Evolutionary conservation across 2,113 vertebrate species (phyloP), one percentile per base, ranked within the genome.

Genomic region (Polypterus senegalus): DNA sequence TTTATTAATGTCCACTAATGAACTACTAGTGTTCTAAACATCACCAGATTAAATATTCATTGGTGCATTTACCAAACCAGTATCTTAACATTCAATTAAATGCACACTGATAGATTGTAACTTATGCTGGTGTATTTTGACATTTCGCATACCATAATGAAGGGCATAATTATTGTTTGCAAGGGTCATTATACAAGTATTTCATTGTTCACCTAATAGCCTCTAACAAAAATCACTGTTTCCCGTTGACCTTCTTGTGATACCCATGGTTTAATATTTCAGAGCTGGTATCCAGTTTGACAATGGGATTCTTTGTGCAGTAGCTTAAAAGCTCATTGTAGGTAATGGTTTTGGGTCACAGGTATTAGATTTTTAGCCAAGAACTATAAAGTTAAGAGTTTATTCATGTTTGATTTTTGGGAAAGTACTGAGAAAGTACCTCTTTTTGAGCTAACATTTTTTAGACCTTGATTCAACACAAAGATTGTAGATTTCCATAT

Each of bases 261-360:
- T 81, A 70, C 65, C 66, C 70, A 49, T 67, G 71, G 75, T 80
- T 69, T 83, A 75, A 74, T 75, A 54, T 85, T 82, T 85, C 74
- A 71, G 63, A 65, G 64, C 71, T 73, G 63, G 75, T 79, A 71
- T 77, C 66, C 64, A 66, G 57, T 48, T 58, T 69, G 65, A 83
- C 74, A 85, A 64, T 79, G 67, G 66, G 47, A 2, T 62, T 67
- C 74, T 84, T 64, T 81, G 78, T 81, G 65, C 74, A 77, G 56
- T 69, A 48, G 8, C 59, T 65, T 59, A 9, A 27, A 69, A 73
- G 63, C 66, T 47, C 64, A n/a, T 7, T 73, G 66, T 57, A 73
- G 60, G 66, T 75, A 79, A 76, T 79, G 67, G 73, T 69, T 64
- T 75, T 27, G 10, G 63, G 74, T 77, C 73, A 73, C 65, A 67